A percentile compares a stretch with the other conserved stretches of the same genome.
phyloP scores from a whole-genome alignment of 2,797 vertebrate species.

The Thalassophryne amazonica region DNA sequence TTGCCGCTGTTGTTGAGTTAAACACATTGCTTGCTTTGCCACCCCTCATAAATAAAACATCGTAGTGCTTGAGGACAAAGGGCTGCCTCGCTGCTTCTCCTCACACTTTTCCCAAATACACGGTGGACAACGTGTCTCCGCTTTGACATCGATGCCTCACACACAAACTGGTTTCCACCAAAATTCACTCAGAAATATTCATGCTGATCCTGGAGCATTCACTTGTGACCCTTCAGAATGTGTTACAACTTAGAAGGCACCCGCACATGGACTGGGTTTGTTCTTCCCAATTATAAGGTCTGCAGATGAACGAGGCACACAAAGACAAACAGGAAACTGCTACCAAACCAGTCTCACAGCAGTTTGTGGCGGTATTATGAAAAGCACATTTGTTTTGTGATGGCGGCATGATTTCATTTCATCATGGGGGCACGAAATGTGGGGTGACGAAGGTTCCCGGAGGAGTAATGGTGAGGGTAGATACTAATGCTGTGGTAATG shows the following conservation, averaged over 20 bases:
- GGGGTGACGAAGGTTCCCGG: too few relatives aligned
- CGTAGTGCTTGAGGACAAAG: slow-evolving; percentile 41
- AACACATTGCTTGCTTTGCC: slow-evolving; percentile 60
- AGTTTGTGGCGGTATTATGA: too few relatives aligned
- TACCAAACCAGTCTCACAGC: too few relatives aligned
- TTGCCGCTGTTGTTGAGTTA: slow-evolving; percentile 61
- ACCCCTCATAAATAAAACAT: slow-evolving; percentile 74
- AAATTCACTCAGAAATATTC: slow-evolving; percentile 23
- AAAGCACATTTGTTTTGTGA: too few relatives aligned
- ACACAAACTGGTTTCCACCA: slow-evolving; percentile 9
- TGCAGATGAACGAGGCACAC: too few relatives aligned
- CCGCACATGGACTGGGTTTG: not conserved
- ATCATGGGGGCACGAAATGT: too few relatives aligned
- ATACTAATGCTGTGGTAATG: too few relatives aligned
- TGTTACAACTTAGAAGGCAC: not conserved
- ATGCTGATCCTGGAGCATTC: slow-evolving; percentile 16
- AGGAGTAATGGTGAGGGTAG: too few relatives aligned
- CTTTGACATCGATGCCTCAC: slow-evolving; percentile 23
- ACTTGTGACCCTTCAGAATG: slow-evolving; percentile 20
- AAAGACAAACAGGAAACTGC: too few relatives aligned
- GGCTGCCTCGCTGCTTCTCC: slow-evolving; percentile 35
- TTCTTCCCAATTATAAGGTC: too few relatives aligned
- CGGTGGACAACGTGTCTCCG: slow-evolving; percentile 38
- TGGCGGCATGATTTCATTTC: too few relatives aligned
- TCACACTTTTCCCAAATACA: slow-evolving; percentile 44